Evolutionary conservation across 2,888 invertebrate species (phyloP), one percentile per base, ranked within the genome.

Genomic region (Drosophila parthenogenetica): DNA sequence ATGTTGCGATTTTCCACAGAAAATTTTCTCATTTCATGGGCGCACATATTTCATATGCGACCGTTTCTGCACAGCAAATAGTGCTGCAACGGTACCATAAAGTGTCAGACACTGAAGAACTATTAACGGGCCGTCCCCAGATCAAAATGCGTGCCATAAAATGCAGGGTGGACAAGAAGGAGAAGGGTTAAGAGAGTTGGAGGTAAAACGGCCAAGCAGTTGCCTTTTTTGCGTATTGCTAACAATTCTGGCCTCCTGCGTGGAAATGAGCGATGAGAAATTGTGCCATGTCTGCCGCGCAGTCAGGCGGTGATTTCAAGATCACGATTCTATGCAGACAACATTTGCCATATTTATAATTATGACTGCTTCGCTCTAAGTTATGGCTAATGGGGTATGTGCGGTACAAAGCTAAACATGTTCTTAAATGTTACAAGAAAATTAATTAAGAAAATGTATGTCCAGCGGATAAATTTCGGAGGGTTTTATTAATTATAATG

Each of bases 1-100:
- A 87, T 76, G 84, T 88, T 91, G 91, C 91, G 80, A 85, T 89
- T 91, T 91, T 91, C 91, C 89, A 80, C 77, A 86, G 91, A 91
- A 91, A 90, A 90, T 82, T 74, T 90, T 79, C 89, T 90, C 91
- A 90, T 90, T 90, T 90, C 90, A 90, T 88, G 90, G 77, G 68
- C 81, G 79, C 83, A 81, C 78, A 83, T 89, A 85, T 70, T 79
- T 87, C 88, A 86, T 86, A 77, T 77, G 79, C 70, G 53, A 53
- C 32, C 45, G 35, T 50, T 55, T 40, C 46, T 25, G 54, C 58
- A 60, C 45, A 60, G 62, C 58, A 42, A 48, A 71, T 39, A 43
- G 11, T 49, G 39, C 16, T 63, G 57, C 42, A 50, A 58, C 39
- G 25, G 13, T 58, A 49, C 79, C 69, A 59, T 85, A 80, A 87